These are phyloP conservation scores for Cygnus atratus DNA, from an alignment of 2,113 vertebrate species.

Conservation along the genomic window DNA sequence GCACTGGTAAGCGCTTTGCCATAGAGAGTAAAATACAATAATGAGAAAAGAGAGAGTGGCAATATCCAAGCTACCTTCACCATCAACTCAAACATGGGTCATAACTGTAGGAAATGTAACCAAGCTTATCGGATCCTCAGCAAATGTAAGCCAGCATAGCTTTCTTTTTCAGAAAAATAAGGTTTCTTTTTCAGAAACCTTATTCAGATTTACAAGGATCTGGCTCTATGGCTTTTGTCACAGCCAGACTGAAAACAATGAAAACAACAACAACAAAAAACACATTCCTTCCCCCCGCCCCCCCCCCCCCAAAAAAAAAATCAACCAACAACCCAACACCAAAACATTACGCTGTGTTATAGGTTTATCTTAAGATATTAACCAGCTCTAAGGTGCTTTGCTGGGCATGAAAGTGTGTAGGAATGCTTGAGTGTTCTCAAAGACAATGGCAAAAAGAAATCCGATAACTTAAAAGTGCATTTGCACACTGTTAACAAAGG, in stretches of 20 bases:
- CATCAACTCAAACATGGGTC: neutral
- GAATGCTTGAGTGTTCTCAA: neutral
- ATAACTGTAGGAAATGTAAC: neutral
- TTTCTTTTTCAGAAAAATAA: neutral
- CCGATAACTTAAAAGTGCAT: neutral
- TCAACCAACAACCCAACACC: neutral
- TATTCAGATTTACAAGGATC: neutral
- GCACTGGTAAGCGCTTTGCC: neutral
- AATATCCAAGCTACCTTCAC: neutral
- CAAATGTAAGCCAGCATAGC: neutral
- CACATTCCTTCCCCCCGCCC: too few species aligned
- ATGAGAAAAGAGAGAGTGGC: neutral
- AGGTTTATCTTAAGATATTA: neutral
- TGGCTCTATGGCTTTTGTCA: neutral
- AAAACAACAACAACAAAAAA: neutral
- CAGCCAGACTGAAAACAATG: neutral
- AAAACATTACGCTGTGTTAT: neutral
- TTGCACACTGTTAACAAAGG: neutral
- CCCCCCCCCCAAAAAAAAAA: too few species aligned
- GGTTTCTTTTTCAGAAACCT: neutral
- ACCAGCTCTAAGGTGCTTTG: neutral
- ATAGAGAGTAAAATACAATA: neutral
- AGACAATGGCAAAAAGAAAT: neutral
- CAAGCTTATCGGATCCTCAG: neutral
- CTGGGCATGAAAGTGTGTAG: neutral